Base-by-base conservation (phyloP, 1,140 invertebrate species). In the Pogonus chalceus region DNA sequence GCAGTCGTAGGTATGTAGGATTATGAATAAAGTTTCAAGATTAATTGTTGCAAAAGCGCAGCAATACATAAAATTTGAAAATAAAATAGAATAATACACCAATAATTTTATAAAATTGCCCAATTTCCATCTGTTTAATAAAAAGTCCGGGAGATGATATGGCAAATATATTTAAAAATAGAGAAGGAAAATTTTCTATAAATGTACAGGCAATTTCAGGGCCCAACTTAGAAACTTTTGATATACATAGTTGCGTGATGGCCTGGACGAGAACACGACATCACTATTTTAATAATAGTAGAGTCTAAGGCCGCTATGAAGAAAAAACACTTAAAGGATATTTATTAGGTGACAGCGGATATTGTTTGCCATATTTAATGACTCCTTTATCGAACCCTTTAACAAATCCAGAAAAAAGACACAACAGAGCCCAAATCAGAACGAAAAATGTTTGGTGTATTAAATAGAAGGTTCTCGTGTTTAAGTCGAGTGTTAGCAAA, bases 131-230 rank as follows among this genome's bases (percentile, higher is more conserved):
- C 56, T 12, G 57, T 60, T 0, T 56, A 26, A 67, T 65, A 20
- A 23, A 23, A 12, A 58, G 54, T 37, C 65, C 65, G 10, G 64
- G 63, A 35, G 58, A 59, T 47, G 56, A 59, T 20, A 56, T 61
- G 43, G 60, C 61, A 16, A 60, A 68, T 47, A 35, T 60, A 2
- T 69, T 65, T 51, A n/a, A 64, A 2, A 68, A 70, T 46, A 59
- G 61, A 55, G 65, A 68, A 56, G 47, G 53, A 20, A 65, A 54
- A 57, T 64, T 62, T 54, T 65, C 61, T n/a, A 53, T 70, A 12
- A 68, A 68, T 55, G 62, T 69, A n/a, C 66, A 70, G 46, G 56
- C 57, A 37, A 59, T 67, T 23, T 59, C 58, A 55, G 59, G 63
- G 56, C 53, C 62, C 43, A 55, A 62, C 46, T 56, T 65, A 26